Percentiles rank a stretch among this genome's conserved stretches.
Conservation (phyloP, 1,140 invertebrate species). For the Anoplophora glabripennis region DNA sequence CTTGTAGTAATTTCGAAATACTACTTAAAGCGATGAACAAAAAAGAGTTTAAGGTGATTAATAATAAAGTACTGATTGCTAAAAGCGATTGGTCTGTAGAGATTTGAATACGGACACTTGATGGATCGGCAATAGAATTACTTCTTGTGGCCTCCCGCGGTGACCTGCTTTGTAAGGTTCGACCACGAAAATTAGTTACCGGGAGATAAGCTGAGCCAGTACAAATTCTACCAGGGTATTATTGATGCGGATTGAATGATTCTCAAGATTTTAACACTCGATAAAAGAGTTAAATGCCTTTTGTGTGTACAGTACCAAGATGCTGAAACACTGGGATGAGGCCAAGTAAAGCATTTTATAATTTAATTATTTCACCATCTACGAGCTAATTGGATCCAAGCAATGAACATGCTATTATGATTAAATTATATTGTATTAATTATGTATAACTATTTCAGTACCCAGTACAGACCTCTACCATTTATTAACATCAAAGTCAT, state of each 20-base stretch:
- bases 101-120: conserved; percentile 17
- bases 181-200: conserved; percentile 19
- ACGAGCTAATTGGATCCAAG: too few species aligned
- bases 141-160: conserved; percentile 19
- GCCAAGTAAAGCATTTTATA: too few species aligned
- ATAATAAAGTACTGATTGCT: conserved; percentile 37
- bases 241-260: conserved; percentile 20
- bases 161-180: conserved; percentile 14
- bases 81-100: conserved; percentile 33
- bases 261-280: conserved; percentile 18
- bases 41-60: conserved; percentile 3
- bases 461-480: too few species aligned
- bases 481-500: too few species aligned
- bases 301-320: neutral
- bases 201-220: neutral
- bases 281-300: conserved; percentile 11
- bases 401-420: too few species aligned
- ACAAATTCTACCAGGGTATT: conserved; percentile 5
- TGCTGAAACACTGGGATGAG: too few species aligned
- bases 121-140: conserved; percentile 24
- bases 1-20: neutral
- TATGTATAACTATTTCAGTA: too few species aligned
- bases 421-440: too few species aligned
- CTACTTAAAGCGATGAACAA: neutral
- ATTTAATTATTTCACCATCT: too few species aligned